A percentile compares a stretch with the other conserved stretches of the same genome.
Evolutionary conservation across 2,113 vertebrate genomes (phyloP).

Genomic region (Petrocephalus zakoni): DNA sequence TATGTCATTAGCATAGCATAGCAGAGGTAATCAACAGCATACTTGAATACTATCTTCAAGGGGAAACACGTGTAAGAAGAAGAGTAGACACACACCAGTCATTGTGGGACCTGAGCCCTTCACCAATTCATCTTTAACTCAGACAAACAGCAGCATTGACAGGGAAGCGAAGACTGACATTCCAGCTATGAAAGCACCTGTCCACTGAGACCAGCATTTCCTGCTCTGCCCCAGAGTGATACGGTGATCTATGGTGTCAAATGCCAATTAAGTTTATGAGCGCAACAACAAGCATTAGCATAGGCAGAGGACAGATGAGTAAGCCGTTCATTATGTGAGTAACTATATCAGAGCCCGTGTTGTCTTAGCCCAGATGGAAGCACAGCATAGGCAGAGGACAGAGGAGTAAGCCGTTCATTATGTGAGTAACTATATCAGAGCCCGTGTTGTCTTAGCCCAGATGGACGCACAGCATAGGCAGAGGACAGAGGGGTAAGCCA

Average conservation of each 20-base stretch:
- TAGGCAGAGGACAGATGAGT: background rate
- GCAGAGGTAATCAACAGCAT: background rate
- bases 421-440: background rate
- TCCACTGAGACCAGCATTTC: background rate
- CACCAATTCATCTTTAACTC: background rate
- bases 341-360: background rate
- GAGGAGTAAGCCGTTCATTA: background rate
- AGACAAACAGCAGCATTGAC: background rate
- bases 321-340: slow-evolving; percentile 3
- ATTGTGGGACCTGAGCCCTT: background rate
- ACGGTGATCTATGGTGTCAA: background rate
- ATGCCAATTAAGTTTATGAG: background rate
- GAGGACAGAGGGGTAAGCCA: background rate
- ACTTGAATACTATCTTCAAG: background rate
- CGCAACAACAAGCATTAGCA: background rate
- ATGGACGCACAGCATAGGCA: background rate
- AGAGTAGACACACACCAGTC: background rate
- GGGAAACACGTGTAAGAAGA: background rate
- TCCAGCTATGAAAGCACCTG: background rate
- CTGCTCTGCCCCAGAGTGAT: background rate
- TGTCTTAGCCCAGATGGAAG: background rate
- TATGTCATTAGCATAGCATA: background rate
- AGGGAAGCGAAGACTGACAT: background rate
- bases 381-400: background rate
- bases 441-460: background rate